Percentiles rank a stretch among this genome's conserved stretches.
These are phyloP conservation scores for Adrianichthys oophorus DNA, from an alignment of 2,797 vertebrate species.

Conservation along the genomic window DNA sequence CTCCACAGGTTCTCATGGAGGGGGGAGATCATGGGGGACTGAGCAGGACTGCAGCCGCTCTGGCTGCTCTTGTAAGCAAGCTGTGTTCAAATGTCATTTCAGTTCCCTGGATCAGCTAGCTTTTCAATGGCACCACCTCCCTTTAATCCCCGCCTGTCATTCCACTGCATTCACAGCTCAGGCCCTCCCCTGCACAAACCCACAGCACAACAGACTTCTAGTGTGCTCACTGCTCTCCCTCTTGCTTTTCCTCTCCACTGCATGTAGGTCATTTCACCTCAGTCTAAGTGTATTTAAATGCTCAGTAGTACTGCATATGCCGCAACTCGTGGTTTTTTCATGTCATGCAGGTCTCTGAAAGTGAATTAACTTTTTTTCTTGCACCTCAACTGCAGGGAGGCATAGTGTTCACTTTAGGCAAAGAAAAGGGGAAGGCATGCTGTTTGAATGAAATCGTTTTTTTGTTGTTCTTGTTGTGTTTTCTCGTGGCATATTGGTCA, in stretches of 20 bases:
- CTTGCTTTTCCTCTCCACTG: constrained; percentile 19
- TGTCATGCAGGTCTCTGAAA: constrained; percentile 24
- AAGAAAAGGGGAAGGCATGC: no score
- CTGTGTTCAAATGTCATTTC: constrained; percentile 72
- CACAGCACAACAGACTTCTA: constrained; percentile 53
- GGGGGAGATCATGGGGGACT: constrained; percentile 9
- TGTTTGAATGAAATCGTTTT: no score
- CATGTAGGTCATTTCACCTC: constrained; percentile 11
- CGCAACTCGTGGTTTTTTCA: constrained; percentile 57
- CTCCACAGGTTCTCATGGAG: background rate
- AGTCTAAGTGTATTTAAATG: constrained; percentile 11
- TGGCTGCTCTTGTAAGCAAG: constrained; percentile 62
- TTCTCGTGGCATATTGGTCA: no score
- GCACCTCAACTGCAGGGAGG: constrained; percentile 22
- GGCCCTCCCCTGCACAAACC: constrained; percentile 34
- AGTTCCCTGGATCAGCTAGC: constrained; percentile 62
- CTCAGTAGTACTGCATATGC: constrained; percentile 6
- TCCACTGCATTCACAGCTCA: constrained; percentile 63
- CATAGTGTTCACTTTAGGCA: no score
- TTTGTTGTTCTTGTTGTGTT: no score
- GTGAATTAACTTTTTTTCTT: constrained; percentile 27
- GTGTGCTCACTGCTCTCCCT: constrained; percentile 41
- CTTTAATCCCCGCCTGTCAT: constrained; percentile 74
- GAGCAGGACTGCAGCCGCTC: constrained; percentile 55
- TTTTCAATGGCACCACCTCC: constrained; percentile 73